Evolutionary conservation across 2,888 invertebrate species (phyloP).

Genomic region (Agonopterix arenella): DNA sequence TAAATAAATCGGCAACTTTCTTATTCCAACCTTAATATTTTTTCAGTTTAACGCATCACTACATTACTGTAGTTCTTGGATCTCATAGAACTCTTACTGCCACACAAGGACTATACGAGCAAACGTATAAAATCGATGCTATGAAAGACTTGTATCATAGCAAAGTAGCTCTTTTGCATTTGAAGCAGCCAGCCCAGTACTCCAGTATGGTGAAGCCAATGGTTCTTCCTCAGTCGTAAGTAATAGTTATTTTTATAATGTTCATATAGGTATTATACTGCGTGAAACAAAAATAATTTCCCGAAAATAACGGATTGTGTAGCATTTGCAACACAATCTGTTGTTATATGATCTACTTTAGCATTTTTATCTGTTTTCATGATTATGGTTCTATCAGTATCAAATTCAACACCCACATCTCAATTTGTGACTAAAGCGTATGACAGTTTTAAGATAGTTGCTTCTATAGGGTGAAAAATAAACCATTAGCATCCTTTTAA

Average conservation of each 20-base stretch:
- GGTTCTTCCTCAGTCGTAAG: constrained; percentile 70
- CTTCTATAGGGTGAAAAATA: too few species aligned
- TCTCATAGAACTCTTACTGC: constrained; percentile 76
- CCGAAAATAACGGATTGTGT: too few species aligned
- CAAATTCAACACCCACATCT: too few species aligned
- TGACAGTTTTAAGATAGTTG: too few species aligned
- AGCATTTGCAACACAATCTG: too few species aligned
- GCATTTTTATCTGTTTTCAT: too few species aligned
- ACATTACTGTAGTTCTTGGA: constrained; percentile 82
- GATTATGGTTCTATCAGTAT: too few species aligned
- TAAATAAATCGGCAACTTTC: background rate
- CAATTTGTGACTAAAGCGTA: too few species aligned
- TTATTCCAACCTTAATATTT: background rate
- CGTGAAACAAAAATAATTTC: too few species aligned
- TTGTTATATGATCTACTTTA: too few species aligned
- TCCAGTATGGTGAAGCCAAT: constrained; percentile 82
- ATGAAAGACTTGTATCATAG: constrained; percentile 74
- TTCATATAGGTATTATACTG: too few species aligned
- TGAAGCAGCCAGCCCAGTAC: constrained; percentile 75
- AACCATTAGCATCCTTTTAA: too few species aligned
- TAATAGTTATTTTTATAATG: constrained; percentile 9
- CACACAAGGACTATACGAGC: constrained; percentile 81
- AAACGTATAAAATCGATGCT: constrained; percentile 79
- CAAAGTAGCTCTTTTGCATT: constrained; percentile 79
- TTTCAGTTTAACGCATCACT: constrained; percentile 77